These are phyloP conservation scores for Hafferia zeledoni DNA, from an alignment of 2,797 vertebrate species.

Conservation along the genomic window DNA sequence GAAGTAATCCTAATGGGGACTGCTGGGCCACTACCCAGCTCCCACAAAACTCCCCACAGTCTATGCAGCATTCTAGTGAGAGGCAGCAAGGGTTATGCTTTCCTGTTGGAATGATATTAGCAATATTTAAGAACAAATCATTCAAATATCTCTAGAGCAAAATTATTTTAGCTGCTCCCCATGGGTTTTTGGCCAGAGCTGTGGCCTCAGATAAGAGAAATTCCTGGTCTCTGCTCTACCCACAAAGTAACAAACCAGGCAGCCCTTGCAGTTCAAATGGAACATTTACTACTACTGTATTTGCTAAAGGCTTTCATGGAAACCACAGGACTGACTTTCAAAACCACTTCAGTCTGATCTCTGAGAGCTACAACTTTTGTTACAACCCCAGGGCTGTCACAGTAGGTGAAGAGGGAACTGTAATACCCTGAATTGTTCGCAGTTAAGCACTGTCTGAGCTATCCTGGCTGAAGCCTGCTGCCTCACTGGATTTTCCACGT, in stretches of 20 bases:
- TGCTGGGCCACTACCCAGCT: neutral
- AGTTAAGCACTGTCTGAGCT: neutral
- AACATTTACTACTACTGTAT: slow-evolving; percentile 15
- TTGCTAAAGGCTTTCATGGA: slow-evolving; percentile 16
- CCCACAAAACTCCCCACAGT: neutral
- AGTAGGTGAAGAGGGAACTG: neutral
- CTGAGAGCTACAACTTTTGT: slow-evolving; percentile 13
- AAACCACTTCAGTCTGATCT: slow-evolving; percentile 26
- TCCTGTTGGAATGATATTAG: neutral
- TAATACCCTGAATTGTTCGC: neutral
- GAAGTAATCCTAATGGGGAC: neutral
- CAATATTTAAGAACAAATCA: slow-evolving; percentile 32
- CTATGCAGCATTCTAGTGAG: neutral
- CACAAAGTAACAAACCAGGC: slow-evolving; percentile 18
- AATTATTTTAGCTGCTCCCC: neutral
- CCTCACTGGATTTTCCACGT: neutral
- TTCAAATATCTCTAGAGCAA: slow-evolving; percentile 18
- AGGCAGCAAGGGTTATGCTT: neutral
- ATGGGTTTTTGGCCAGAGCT: neutral
- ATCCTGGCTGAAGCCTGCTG: neutral
- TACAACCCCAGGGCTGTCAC: neutral
- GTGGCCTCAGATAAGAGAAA: slow-evolving; percentile 10
- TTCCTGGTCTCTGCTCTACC: neutral
- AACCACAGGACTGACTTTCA: slow-evolving; percentile 29
- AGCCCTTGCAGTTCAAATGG: neutral